Conservation (phyloP, 2,888 invertebrate genomes). For the Hirtodrosophila cameraria region DNA sequence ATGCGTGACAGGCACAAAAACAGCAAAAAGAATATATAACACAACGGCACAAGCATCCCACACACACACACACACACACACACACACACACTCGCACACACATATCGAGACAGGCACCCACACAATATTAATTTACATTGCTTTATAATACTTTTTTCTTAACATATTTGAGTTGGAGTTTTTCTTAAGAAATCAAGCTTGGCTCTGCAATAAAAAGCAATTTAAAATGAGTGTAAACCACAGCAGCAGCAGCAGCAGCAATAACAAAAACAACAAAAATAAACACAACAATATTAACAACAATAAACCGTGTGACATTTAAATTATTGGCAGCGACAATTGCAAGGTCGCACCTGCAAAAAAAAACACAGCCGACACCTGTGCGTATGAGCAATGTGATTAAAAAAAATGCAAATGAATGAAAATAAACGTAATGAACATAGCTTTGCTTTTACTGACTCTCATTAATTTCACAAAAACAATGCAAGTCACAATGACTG, state of each 20-base stretch:
- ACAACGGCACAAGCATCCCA: conserved; percentile 1
- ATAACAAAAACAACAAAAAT: neutral
- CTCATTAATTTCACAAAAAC: conserved; percentile 17
- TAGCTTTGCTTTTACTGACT: conserved; percentile 1
- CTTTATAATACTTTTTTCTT: conserved; percentile 22
- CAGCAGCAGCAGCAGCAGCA: neutral
- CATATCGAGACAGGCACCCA: neutral
- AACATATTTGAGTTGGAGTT: conserved; percentile 15
- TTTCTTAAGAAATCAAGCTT: conserved; percentile 19
- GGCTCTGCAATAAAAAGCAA: conserved; percentile 15
- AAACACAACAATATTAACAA: conserved; percentile 4
- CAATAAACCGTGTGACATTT: conserved; percentile 49
- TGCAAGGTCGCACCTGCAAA: conserved; percentile 30
- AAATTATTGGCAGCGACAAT: conserved; percentile 53
- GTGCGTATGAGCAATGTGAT: conserved; percentile 59
- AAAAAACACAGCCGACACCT: conserved; percentile 26
- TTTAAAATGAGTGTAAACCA: conserved; percentile 26
- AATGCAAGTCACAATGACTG: conserved; percentile 20
- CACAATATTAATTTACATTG: conserved; percentile 16
- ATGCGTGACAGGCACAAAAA: conserved; percentile 51
- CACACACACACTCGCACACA: neutral
- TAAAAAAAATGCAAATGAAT: neutral
- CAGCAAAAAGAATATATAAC: conserved; percentile 15
- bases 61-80: neutral
- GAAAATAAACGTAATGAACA: conserved; percentile 13